Percentiles rank a stretch among this genome's conserved stretches.
Evolutionary conservation across 2,888 invertebrate species (phyloP).

Genomic region (Oligia latruncula): DNA sequence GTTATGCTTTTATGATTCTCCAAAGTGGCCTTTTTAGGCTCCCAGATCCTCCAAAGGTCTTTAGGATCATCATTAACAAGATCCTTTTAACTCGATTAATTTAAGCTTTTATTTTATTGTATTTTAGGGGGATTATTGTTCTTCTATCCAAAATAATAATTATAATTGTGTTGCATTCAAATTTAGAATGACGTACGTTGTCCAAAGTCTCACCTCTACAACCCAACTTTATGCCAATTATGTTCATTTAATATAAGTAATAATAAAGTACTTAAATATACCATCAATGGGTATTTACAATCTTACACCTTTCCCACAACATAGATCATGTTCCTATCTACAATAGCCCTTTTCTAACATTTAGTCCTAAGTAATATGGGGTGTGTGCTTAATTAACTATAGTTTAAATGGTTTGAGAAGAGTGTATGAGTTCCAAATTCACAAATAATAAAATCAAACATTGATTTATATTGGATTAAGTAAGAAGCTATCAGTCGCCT

Average conservation of each 20-base stretch:
- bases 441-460: constrained; percentile 20
- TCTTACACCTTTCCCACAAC: constrained; percentile 20
- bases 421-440: constrained; percentile 34
- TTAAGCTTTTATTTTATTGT: neutral
- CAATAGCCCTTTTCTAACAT: constrained; percentile 13
- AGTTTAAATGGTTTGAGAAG: neutral
- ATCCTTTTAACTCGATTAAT: neutral
- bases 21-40: no score
- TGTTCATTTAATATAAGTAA: neutral
- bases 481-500: constrained; percentile 12
- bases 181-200: neutral
- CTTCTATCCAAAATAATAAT: no score
- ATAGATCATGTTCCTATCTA: constrained; percentile 31
- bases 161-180: neutral
- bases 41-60: neutral
- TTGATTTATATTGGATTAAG: constrained; percentile 6
- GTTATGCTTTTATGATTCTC: no score
- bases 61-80: neutral
- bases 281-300: constrained; percentile 11
- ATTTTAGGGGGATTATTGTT: neutral
- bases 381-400: constrained; percentile 23
- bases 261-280: neutral
- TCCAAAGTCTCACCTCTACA: neutral
- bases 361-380: constrained; percentile 37
- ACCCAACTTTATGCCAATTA: neutral